Evolutionary conservation across 2,113 vertebrate species (phyloP).

Genomic region (Mustelus asterias): DNA sequence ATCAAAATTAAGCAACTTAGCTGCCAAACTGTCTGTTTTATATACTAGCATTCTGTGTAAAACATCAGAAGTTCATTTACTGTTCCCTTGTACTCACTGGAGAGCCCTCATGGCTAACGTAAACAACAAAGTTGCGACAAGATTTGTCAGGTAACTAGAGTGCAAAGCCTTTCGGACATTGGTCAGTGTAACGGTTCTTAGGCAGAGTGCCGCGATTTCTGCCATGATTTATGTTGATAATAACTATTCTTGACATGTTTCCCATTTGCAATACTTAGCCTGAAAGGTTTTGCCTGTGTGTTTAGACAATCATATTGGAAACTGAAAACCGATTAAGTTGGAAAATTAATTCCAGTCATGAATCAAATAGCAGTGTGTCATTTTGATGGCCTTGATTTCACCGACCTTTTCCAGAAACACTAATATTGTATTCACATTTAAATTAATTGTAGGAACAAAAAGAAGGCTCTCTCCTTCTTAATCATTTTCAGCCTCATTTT

Average conservation of each 20-base stretch:
- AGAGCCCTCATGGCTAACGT: neutral
- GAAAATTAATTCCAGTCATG: neutral
- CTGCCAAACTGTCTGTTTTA: neutral
- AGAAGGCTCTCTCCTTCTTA: neutral
- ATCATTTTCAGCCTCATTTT: neutral
- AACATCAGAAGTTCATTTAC: neutral
- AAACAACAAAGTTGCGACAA: neutral
- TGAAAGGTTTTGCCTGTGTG: neutral
- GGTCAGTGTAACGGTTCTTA: neutral
- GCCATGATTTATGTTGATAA: neutral
- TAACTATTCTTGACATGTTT: neutral
- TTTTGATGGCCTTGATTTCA: constrained; percentile 3
- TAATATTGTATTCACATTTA: neutral
- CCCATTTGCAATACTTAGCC: neutral
- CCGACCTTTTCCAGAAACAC: neutral
- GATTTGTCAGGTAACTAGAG: neutral
- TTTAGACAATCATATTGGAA: neutral
- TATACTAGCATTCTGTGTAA: neutral
- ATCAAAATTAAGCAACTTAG: neutral
- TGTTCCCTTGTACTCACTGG: neutral
- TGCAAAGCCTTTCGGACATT: neutral
- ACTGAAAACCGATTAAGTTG: neutral
- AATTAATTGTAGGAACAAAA: neutral
- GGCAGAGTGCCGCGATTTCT: neutral
- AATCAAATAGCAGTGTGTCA: neutral